Percentiles rank a stretch among this genome's conserved stretches.
Conservation (phyloP, 64 coral and sea anemone species). For the Stylophora pistillata region DNA sequence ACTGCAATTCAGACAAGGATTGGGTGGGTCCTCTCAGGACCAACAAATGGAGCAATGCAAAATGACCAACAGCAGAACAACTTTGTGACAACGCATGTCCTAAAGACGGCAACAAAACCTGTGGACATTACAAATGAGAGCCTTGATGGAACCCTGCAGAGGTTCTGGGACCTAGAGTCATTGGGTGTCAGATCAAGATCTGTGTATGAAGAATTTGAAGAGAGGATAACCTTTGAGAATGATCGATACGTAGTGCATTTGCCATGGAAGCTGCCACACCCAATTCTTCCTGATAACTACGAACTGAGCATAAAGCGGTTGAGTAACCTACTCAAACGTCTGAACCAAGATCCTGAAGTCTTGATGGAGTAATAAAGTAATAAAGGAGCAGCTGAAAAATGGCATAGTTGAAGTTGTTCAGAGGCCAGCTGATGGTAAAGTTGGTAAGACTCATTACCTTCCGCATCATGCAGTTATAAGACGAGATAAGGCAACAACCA, state of each 20-base stretch:
- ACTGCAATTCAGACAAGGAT: conserved; percentile 59
- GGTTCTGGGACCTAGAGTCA: conserved; percentile 62
- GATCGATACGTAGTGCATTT: conserved; percentile 25
- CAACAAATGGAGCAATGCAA: conserved; percentile 1
- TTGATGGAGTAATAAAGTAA: conserved; percentile 39
- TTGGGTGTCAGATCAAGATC: conserved; percentile 26
- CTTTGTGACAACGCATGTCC: conserved; percentile 54
- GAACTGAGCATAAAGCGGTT: conserved; percentile 34
- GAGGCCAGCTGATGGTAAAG: background rate
- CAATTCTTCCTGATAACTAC: conserved; percentile 51
- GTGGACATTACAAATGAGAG: conserved; percentile 1
- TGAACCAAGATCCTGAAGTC: conserved; percentile 48
- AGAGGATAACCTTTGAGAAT: conserved; percentile 8
- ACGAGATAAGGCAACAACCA: conserved; percentile 29
- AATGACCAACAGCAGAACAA: conserved; percentile 30
- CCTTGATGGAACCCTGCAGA: conserved; percentile 21
- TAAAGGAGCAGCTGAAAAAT: conserved; percentile 53
- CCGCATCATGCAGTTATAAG: conserved; percentile 61
- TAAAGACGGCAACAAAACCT: conserved; percentile 4
- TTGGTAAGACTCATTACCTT: conserved; percentile 26
- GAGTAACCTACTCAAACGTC: conserved; percentile 17
- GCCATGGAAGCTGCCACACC: conserved; percentile 27
- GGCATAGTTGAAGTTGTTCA: conserved; percentile 34
- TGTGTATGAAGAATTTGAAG: conserved; percentile 11
- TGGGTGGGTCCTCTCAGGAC: conserved; percentile 65